phyloP scores from a whole-genome alignment of 2,797 vertebrate genomes.

The Aphelocoma californica region DNA sequence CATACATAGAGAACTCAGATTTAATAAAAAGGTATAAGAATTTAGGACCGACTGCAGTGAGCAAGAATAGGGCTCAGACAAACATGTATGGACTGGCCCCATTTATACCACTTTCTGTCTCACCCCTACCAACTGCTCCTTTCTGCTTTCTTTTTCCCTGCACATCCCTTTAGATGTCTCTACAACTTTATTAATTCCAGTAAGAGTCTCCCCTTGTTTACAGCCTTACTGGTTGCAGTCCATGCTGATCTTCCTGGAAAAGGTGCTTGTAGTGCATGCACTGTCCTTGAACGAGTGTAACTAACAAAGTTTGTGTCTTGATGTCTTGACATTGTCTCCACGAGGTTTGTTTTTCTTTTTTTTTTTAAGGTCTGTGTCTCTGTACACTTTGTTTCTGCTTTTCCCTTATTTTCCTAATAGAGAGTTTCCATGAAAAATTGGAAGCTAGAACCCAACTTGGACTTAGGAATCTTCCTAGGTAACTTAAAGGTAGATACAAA shows the following conservation, averaged over 20 bases:
- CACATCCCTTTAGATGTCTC: rapidly evolving
- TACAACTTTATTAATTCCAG: background rate
- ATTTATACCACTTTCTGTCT: background rate
- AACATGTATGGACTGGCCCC: rapidly evolving
- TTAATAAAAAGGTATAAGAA: background rate
- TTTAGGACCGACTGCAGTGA: background rate
- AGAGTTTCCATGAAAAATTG: background rate
- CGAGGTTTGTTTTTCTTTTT: background rate
- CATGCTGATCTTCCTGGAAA: background rate
- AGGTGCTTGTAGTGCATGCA: too few relatives aligned
- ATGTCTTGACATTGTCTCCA: background rate
- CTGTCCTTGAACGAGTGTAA: background rate
- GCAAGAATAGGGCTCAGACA: background rate
- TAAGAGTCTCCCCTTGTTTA: rapidly evolving
- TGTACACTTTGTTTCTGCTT: background rate
- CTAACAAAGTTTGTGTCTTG: background rate
- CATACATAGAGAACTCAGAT: background rate
- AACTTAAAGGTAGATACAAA: background rate
- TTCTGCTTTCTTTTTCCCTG: background rate
- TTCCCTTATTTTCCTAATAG: background rate
- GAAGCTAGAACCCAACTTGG: background rate
- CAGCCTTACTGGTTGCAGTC: background rate
- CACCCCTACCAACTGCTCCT: rapidly evolving
- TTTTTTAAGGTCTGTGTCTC: background rate
- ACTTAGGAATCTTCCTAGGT: background rate